Percentiles rank a stretch among this genome's conserved stretches.
phyloP scores from a whole-genome alignment of 2,113 vertebrate species.

The Athene noctua region DNA sequence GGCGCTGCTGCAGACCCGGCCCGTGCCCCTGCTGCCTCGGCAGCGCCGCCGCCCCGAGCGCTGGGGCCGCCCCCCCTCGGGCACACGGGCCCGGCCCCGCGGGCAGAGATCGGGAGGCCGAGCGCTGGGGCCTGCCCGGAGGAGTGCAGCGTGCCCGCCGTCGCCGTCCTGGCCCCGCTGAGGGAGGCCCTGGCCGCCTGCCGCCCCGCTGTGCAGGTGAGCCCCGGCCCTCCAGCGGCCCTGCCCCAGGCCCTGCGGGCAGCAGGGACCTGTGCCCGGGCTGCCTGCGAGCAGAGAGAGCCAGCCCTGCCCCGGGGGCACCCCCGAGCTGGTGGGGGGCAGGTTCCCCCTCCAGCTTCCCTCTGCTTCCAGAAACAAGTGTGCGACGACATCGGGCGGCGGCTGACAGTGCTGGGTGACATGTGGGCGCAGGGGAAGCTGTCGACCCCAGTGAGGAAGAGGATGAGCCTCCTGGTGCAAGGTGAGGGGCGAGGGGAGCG shows the following conservation, averaged over 20 bases:
- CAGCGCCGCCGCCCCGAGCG: constrained; percentile 41
- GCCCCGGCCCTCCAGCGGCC: not conserved
- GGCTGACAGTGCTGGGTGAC: constrained; percentile 82
- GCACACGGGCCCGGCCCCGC: not conserved
- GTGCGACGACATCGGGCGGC: constrained; percentile 86
- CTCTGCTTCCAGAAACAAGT: constrained; percentile 82
- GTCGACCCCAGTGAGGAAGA: constrained; percentile 83
- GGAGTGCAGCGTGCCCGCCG: constrained; percentile 40
- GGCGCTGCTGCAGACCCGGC: not conserved
- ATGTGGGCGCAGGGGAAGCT: constrained; percentile 85
- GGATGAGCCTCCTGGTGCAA: constrained; percentile 82
- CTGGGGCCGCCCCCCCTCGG: constrained; percentile 63
- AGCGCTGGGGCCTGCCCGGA: not conserved
- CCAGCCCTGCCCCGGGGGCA: accelerated
- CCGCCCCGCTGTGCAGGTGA: constrained; percentile 76
- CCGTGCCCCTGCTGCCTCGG: not conserved
- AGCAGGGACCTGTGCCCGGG: not conserved
- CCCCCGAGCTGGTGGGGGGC: not conserved
- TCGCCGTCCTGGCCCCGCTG: constrained; percentile 75
- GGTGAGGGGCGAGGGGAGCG: constrained; percentile 64
- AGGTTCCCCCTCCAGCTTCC: not conserved
- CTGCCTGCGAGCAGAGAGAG: accelerated
- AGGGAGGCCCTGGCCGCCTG: constrained; percentile 76
- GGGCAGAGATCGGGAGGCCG: constrained; percentile 3
- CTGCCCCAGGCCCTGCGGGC: not conserved